Evolutionary conservation across 1,140 invertebrate genomes (phyloP).

Genomic region (Drosophila kepulauana): DNA sequence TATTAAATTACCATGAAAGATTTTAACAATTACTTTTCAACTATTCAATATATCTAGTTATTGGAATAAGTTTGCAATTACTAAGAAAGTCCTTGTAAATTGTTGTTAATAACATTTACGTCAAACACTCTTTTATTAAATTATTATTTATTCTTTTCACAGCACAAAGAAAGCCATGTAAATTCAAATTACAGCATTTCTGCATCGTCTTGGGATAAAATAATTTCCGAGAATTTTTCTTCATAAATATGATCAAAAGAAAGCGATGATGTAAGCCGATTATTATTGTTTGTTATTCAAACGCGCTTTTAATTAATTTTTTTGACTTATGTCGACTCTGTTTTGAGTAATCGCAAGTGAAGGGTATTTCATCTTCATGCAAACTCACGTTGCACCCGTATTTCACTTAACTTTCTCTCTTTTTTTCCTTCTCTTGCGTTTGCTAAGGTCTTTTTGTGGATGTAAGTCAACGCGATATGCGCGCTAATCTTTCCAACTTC

Average conservation of each 20-base stretch:
- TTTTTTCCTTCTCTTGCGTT: slow-evolving; percentile 14
- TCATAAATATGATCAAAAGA: not conserved
- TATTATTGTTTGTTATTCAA: not conserved
- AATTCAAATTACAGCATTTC: no score
- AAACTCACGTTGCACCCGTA: slow-evolving; percentile 5
- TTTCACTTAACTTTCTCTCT: not conserved
- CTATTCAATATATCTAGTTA: no score
- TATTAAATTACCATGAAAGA: no score
- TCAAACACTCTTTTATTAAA: no score
- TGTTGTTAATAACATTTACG: no score
- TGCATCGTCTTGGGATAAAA: no score
- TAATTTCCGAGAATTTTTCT: no score
- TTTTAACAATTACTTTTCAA: no score
- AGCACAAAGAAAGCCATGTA: no score
- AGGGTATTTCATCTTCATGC: slow-evolving; percentile 56
- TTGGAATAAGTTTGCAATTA: no score
- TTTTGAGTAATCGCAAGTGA: not conserved
- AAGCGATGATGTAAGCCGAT: not conserved
- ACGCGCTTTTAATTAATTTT: not conserved
- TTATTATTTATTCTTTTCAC: no score
- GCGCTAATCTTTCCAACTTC: slow-evolving; percentile 80
- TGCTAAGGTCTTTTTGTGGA: slow-evolving; percentile 56
- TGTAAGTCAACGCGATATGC: slow-evolving; percentile 68
- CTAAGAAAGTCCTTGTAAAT: no score
- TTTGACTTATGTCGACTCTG: not conserved